Conservation (phyloP, 2,888 invertebrate genomes). For the Herminia tarsipennalis region DNA sequence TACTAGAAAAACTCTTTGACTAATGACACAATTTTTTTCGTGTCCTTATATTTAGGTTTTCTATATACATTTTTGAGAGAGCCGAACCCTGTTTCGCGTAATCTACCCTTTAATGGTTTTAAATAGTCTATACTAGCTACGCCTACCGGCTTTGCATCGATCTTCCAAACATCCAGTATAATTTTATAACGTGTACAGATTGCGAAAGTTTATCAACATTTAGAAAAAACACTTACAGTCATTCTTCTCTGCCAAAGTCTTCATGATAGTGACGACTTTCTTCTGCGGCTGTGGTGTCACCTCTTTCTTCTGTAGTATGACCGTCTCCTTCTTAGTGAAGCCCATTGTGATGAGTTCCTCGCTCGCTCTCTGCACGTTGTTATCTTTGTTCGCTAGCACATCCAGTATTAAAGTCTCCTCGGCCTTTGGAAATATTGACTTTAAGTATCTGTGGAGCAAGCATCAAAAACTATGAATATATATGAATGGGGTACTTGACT, state of each 20-base stretch:
- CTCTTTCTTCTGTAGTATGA: slow-evolving; percentile 52
- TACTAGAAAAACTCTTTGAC: no score
- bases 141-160: no score
- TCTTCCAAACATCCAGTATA: no score
- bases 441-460: slow-evolving; percentile 90
- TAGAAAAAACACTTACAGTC: slow-evolving; percentile 80
- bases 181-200: no score
- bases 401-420: slow-evolving; percentile 95
- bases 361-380: slow-evolving; percentile 95
- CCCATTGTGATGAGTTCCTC: slow-evolving; percentile 93
- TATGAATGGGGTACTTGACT: no score
- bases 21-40: no score
- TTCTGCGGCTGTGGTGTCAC: slow-evolving; percentile 66
- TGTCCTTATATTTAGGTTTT: no score
- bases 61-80: no score
- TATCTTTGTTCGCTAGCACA: slow-evolving; percentile 93
- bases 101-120: no score
- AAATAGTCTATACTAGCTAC: no score
- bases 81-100: no score
- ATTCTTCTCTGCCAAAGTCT: slow-evolving; percentile 89
- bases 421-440: slow-evolving; percentile 95
- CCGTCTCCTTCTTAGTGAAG: slow-evolving; percentile 91
- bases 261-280: slow-evolving; percentile 87
- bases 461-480: not conserved
- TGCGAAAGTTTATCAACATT: not conserved